Base-by-base conservation (phyloP, 2,888 invertebrate species). In the Epinotia demarniana region DNA sequence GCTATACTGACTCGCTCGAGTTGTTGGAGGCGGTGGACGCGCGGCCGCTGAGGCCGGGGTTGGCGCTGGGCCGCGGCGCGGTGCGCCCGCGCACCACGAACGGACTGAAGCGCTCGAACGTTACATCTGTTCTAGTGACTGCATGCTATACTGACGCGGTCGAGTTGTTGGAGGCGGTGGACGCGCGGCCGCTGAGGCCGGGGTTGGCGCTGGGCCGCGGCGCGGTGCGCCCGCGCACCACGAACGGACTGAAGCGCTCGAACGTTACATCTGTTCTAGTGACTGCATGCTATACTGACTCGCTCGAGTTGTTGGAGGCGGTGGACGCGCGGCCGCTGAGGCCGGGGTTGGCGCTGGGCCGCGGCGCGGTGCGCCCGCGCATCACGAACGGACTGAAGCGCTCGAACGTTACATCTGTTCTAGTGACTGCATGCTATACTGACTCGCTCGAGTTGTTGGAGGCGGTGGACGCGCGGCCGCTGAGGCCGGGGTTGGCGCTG, bases 331-430 rank as follows among this genome's bases (percentile, higher is more conserved):
- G 83, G 8, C 98, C 98, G 73, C 97, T 97, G 83, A 98, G 95
- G 2, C 97, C 97, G 0, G 98, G 98, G 94, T 98, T 97, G 79
- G 96, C 96, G 57, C 95, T 94, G 49, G 95, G 95, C 5, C 89
- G 94, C 95, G 95, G 87, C 88, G 91, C 79, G 92, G 83, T 87
- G 77, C 97, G 95, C 58, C 97, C 95, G 16, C 97, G 97, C 0
- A 97, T 97, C 78, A 97, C 95, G 88, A 99, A 99, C 0, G 99
- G 99, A 88, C 98, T 98, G 84, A 96, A 97, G 90, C 97, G 97
- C 27, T 97, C 96, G 84, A 96, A 97, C 83, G 97, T 97, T 39
- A 9, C 9, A 39, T 9, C 39, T 39, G 39, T 39, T 39, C 39
- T 39, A 39, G 39, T 39, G 39, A 9, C 39, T 39, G 8, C 39